Base-by-base conservation (phyloP, 2,113 vertebrate genomes). In the Theropithecus gelada region DNA sequence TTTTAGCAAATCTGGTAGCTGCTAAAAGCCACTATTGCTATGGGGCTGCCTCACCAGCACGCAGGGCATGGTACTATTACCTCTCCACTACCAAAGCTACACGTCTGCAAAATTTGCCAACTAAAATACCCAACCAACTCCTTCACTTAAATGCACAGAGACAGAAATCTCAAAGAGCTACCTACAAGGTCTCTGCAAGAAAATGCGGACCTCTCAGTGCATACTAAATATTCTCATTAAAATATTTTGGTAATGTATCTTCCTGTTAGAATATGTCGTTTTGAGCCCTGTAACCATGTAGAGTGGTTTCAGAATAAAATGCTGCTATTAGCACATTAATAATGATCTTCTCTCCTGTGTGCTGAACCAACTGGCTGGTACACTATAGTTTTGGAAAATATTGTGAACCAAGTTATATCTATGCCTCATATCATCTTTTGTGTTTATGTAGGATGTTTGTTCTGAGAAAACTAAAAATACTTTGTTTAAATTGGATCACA, bases 1-100 rank as follows among this genome's bases (percentile, higher is more conserved):
- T 98, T 98, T 96, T 92, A 96, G 84, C 88, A 80, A 97, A 96
- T 35, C 35, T 80, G 43, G 48, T 45, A 43, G 72, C 89, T 86
- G 97, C 73, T 98, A 98, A 95, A 97, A 97, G 66, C 30, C 88
- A 32, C 3, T 18, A 32, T 84, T 86, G 50, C 84, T 45, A 79
- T 17, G 43, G 64, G 16, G 23, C 40, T 64, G 0, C 61, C 72
- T 88, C 91, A 59, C 55, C 17, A 12, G 23, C 79, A 45, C n/a
- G 32, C 22, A 45, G 35, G 12, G 92, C 72, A 13, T 6, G 16
- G 50, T 27, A 22, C 85, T 20, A 35, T 35, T 93, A 38, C 84
- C 75, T 91, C 43, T 73, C 72, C 45, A 73, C 52, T 72, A 43
- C 89, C 73, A 86, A 57, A 86, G 40, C 40, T 43, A 30, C 55